Evolutionary conservation across 2,888 invertebrate species (phyloP), one percentile per base, ranked within the genome.

Genomic region (Osmoderma eremita): DNA sequence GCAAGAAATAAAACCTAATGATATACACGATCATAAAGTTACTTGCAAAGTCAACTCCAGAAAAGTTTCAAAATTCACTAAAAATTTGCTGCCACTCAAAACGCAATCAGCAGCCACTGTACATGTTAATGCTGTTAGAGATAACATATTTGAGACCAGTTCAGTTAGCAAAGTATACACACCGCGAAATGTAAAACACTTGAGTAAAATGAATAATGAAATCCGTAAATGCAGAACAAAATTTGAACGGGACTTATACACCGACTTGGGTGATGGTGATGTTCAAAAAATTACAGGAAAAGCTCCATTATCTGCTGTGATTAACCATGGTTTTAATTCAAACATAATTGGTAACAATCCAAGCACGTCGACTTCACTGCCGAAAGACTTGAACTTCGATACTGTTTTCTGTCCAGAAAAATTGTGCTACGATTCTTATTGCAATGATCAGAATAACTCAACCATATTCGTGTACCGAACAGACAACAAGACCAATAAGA

Each of bases 251-350:
- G 8, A 1, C 3, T 13, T 30, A 10, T 45, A n/a, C 12, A 13
- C 45, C 24, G 30, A 58, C 12, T 30, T 30, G 39, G 58, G 58
- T n/a, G 24, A 42, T 30, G 58, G 58, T 17, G 58, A 58, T 30
- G 24, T 17, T 5, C n/a, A 56, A 20, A 22, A 39, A n/a, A 5
- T 2, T 24, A 10, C 30, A 30, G 30, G 6, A 30, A 6, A 30
- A 30, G 10, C 30, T 30, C 30, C 30, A 6, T 2, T 30, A 5
- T 1, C 6, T 5, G 30, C 5, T 8, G 1, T 30, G 6, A 30
- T 5, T 30, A 6, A 10, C 3, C 30, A 2, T 2, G 30, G 6
- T 6, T 10, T 30, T 8, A 30, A 30, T 30, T 30, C 30, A 30
- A 1, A 6, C 8, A 30, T 10, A 6, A 30, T 30, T 30, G 10